Evolutionary conservation across 2,113 vertebrate genomes (phyloP), one percentile per base, ranked within the genome.

Genomic region (Antennarius striatus): DNA sequence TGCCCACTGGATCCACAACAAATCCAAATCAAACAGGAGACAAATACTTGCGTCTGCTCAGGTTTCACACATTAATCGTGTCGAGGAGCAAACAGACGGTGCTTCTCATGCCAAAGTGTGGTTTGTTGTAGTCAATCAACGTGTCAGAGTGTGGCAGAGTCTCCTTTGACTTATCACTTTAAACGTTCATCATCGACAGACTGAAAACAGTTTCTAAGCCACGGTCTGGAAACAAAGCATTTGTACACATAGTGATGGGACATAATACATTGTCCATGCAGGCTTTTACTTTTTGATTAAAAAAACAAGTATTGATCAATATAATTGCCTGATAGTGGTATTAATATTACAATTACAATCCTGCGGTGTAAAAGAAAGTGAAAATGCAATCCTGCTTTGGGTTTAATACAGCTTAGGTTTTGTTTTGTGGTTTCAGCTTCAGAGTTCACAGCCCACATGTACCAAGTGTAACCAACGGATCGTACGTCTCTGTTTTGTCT

Each of bases 1-100:
- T 81, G 66, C 79, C 14, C 65, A 47, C 65, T 49, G 52, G 74
- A 68, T 47, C 49, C 36, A 74, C 50, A 79, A 71, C 63, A 86
- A 73, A 60, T 68, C 52, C 70, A 67, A 79, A 76, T 80, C 73
- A 79, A 68, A 75, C 75, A 68, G 56, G 36, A 16, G 15, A 36
- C 57, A 50, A 63, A 84, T 79, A 22, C 45, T 57, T 68, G 57
- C 42, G 54, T 29, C 36, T 12, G 17, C 66, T 84, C 42, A 9
- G 71, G 62, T 79, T 84, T 76, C 85, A 73, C 4, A 63, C 29
- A 63, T 61, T 57, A 1, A 4, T 12, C 39, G 52, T 47, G 28
- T 14, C 8, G 9, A 14, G 59, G 43, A 36, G 53, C 69, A 49
- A 68, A 77, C 66, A 49, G 30, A 47, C 62, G 46, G 11, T 5